phyloP scores from a whole-genome alignment of 2,797 vertebrate species.

The Heteromormyrus szaboi region DNA sequence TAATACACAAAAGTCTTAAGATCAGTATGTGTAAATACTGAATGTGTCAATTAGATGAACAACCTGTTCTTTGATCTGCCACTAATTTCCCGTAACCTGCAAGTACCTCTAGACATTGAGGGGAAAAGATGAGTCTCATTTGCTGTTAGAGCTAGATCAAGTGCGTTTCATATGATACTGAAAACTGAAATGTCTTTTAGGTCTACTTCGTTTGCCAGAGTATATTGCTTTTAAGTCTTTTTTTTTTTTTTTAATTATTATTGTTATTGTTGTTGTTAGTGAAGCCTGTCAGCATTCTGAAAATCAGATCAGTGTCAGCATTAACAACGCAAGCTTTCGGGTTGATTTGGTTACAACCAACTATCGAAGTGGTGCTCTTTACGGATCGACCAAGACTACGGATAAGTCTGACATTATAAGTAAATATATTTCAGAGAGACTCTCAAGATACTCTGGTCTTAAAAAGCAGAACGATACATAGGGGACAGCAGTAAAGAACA shows the following conservation, averaged over 20 bases:
- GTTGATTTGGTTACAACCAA: neutral
- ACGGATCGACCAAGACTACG: neutral
- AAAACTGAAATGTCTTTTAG: neutral
- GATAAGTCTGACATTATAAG: neutral
- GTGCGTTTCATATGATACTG: neutral
- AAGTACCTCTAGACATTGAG: neutral
- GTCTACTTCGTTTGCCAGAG: neutral
- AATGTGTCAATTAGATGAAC: neutral
- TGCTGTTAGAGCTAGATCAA: neutral
- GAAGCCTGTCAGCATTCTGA: neutral
- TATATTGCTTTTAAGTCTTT: neutral
- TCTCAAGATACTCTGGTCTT: neutral
- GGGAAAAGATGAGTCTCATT: neutral
- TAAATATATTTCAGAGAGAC: neutral
- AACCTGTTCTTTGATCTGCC: neutral
- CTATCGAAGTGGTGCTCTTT: neutral
- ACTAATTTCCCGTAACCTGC: neutral
- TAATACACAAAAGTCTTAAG: conserved; percentile 13
- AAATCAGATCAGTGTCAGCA: neutral
- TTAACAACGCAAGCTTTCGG: neutral
- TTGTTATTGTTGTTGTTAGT: neutral
- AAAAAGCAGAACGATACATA: neutral
- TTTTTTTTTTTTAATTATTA: neutral
- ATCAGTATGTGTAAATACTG: neutral
- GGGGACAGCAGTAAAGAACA: neutral